These are phyloP conservation scores for Phylloscopus collybita DNA, from an alignment of 2,797 vertebrate genomes.

Conservation along the genomic window DNA sequence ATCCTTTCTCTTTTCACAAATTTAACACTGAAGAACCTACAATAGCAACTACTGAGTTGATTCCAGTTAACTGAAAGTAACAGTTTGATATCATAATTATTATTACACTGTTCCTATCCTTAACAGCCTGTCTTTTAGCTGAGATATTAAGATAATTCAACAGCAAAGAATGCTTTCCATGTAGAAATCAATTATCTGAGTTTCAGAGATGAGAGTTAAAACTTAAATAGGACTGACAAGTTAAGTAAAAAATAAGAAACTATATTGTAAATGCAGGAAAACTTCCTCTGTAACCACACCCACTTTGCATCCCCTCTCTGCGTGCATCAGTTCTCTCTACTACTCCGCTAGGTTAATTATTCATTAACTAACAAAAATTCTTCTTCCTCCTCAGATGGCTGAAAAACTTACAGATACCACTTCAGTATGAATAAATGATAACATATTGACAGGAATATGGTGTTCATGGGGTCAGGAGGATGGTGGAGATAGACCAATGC, in stretches of 20 bases:
- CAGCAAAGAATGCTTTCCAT: background rate
- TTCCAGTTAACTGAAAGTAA: background rate
- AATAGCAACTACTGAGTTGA: background rate
- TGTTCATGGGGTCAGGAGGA: background rate
- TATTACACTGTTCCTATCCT: background rate
- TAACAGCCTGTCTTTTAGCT: background rate
- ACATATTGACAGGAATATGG: background rate
- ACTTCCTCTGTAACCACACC: background rate
- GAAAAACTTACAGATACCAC: background rate
- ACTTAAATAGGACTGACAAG: background rate
- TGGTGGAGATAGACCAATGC: background rate
- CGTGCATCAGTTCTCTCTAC: background rate
- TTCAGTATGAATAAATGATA: constrained; percentile 22
- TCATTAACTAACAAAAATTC: background rate
- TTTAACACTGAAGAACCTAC: background rate
- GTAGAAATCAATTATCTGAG: background rate
- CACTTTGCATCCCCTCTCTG: background rate
- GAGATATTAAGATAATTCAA: background rate
- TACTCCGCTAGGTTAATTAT: background rate
- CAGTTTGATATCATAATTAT: background rate
- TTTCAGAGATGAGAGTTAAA: background rate
- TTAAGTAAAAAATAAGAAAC: background rate
- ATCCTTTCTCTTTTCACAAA: background rate
- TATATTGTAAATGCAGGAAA: background rate
- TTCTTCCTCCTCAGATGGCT: background rate